Evolutionary conservation across 2,888 invertebrate genomes (phyloP), one percentile per base, ranked within the genome.

Genomic region (Stenolophus ochropezus): DNA sequence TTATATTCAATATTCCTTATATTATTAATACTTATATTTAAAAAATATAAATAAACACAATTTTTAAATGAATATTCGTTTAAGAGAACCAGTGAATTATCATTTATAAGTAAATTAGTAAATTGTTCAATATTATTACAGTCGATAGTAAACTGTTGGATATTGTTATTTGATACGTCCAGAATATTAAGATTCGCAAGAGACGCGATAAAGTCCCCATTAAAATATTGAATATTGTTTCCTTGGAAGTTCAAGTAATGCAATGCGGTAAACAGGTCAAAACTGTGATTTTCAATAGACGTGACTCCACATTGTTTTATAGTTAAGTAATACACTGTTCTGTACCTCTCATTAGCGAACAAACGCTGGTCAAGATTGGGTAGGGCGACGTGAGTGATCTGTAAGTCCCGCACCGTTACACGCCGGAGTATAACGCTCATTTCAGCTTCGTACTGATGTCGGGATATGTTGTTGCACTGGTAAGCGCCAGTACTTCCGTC

Each of bases 91-190:
- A 74, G 4, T n/a, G 21, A 51, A 49, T 74, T 74, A 74, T 74
- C 21, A 74, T 74, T 51, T 23, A 74, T 20, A 23, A 51, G 49
- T 1, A 74, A 16, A 11, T 49, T 4, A 23, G 11, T 14, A 21
- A 49, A 25, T 51, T 49, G 21, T 23, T 4, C 11, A 3, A 51
- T 1, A 49, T 51, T 21, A 74, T 74, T 74, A 51, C 49, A 47
- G 21, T 49, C 14, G 49, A 74, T 74, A 49, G n/a, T 23, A 53
- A 33, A 23, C 8, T 33, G 53, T 56, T 53, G 33, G 20, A 75
- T 53, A 53, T 75, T 75, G 33, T 53, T 51, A 75, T 75, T 53
- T 5, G 51, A 27, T 21, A 75, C 1, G 53, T 75, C 56, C 53
- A 75, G 53, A 3, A 53, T 5, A 16, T 27, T 0, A 20, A 75